Percentiles rank a stretch among this genome's conserved stretches.
phyloP scores from a whole-genome alignment of 1,140 invertebrate species.

The Cardiocondyla obscurior region DNA sequence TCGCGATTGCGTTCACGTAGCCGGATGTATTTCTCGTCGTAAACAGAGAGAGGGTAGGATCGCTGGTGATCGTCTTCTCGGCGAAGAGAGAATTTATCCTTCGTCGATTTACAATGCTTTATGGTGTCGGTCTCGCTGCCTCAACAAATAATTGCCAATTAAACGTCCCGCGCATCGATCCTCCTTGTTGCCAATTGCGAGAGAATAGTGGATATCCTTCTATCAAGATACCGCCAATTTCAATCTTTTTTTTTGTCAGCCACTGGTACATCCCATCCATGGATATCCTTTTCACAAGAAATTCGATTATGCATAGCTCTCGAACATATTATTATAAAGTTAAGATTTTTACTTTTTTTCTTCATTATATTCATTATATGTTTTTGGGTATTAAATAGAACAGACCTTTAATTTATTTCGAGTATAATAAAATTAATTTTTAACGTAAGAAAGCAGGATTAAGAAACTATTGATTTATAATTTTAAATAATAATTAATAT shows the following conservation, averaged over 20 bases:
- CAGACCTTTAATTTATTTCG: too few relatives aligned
- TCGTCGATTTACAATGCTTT: constrained; percentile 78
- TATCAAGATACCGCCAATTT: constrained; percentile 33
- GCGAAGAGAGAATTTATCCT: constrained; percentile 76
- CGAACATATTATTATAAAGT: background rate
- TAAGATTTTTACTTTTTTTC: background rate
- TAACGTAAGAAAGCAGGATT: background rate
- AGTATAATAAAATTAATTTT: background rate
- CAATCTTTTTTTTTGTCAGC: background rate
- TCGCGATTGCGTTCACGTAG: constrained; percentile 34
- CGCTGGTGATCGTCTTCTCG: constrained; percentile 47
- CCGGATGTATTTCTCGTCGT: constrained; percentile 56
- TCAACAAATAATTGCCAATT: constrained; percentile 80
- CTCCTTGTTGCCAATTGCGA: constrained; percentile 64
- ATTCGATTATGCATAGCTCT: background rate
- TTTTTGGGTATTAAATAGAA: background rate
- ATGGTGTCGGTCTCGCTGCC: constrained; percentile 76
- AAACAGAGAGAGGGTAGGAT: background rate
- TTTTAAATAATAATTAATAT: background rate
- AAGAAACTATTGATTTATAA: too few relatives aligned
- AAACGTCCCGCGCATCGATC: constrained; percentile 74
- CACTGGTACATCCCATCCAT: background rate
- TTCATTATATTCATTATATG: background rate
- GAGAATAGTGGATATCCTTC: constrained; percentile 57
- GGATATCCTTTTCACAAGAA: background rate